Percentiles rank a stretch among this genome's conserved stretches.
phyloP scores from a whole-genome alignment of 1,140 invertebrate species.

The Pteromalus puparum region DNA sequence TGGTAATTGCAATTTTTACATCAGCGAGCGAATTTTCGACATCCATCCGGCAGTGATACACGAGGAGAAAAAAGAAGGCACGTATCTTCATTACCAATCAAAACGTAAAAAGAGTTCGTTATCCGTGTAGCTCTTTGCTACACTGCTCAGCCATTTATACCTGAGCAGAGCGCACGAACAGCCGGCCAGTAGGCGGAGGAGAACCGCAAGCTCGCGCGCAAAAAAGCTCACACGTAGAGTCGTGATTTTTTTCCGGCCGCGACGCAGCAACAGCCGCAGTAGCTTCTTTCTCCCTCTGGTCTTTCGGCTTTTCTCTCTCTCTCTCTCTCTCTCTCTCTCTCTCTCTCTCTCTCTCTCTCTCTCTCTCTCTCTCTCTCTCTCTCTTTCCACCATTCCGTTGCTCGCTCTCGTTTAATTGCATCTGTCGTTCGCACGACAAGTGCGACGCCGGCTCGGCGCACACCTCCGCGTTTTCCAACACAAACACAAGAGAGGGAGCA shows the following conservation, averaged over 20 bases:
- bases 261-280: not conserved
- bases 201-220: not conserved
- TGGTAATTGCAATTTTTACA: too few relatives aligned
- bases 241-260: slow-evolving; percentile 5
- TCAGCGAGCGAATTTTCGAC: too few relatives aligned
- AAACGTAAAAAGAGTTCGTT: not conserved
- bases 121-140: not conserved
- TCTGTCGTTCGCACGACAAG: slow-evolving; percentile 59
- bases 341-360: not conserved
- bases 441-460: slow-evolving; percentile 28
- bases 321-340: too few relatives aligned
- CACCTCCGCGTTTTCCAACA: not conserved
- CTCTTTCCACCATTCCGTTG: not conserved
- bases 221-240: not conserved
- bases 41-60: too few relatives aligned
- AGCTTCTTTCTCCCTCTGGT: too few relatives aligned
- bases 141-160: not conserved
- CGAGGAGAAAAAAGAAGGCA: not conserved
- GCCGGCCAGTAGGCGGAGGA: not conserved
- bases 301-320: too few relatives aligned
- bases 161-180: not conserved
- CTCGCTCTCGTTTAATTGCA: slow-evolving; percentile 58
- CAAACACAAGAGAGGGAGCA: not conserved
- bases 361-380: not conserved
- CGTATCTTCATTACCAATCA: not conserved